Evolutionary conservation across 1,140 invertebrate species (phyloP).

Genomic region (Nautilus pompilius): DNA sequence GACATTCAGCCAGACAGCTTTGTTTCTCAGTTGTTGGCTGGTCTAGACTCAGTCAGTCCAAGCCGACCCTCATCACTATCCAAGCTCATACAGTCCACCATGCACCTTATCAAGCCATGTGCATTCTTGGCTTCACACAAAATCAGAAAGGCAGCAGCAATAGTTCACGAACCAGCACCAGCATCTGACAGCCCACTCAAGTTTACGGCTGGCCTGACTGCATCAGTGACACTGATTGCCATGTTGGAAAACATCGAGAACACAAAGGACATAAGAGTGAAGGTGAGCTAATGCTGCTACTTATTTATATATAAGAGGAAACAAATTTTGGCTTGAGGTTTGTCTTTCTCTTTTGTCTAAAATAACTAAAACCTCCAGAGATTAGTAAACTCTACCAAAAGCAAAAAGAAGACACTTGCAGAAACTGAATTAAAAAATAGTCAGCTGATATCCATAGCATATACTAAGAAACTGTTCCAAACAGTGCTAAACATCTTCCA

Average conservation of each 20-base stretch:
- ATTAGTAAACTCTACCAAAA: too few relatives aligned
- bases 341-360: too few relatives aligned
- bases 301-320: too few relatives aligned
- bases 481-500: too few relatives aligned
- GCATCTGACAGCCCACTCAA: constrained; percentile 83
- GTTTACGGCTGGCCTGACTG: constrained; percentile 86
- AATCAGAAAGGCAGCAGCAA: constrained; percentile 65
- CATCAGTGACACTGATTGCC: constrained; percentile 80
- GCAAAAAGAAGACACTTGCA: too few relatives aligned
- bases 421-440: too few relatives aligned
- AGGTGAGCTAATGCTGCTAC: constrained; percentile 60
- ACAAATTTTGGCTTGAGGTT: too few relatives aligned
- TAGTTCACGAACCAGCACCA: constrained; percentile 79
- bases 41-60: constrained; percentile 74
- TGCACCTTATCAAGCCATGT: constrained; percentile 54
- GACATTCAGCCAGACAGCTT: constrained; percentile 71
- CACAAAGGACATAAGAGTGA: constrained; percentile 71
- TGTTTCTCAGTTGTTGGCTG: constrained; percentile 73
- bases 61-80: constrained; percentile 81
- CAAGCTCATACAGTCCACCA: constrained; percentile 74
- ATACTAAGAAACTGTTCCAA: too few relatives aligned
- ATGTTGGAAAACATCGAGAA: constrained; percentile 78
- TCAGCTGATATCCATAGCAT: too few relatives aligned
- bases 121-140: constrained; percentile 26
- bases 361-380: too few relatives aligned